Evolutionary conservation across 2,797 vertebrate species (phyloP).

Genomic region (Catharus ustulatus): DNA sequence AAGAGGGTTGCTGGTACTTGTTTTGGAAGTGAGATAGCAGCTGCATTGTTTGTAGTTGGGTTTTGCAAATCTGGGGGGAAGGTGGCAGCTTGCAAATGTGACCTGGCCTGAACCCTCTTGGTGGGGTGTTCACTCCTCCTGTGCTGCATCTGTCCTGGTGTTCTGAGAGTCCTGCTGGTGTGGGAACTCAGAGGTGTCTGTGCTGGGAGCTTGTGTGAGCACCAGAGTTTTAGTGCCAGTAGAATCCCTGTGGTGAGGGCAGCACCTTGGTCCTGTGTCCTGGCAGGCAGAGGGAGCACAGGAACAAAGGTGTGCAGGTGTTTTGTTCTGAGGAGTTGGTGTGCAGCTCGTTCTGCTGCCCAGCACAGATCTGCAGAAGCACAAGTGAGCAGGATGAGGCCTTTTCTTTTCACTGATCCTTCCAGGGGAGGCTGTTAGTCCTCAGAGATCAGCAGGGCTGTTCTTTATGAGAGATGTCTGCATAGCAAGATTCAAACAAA

Average conservation of each 20-base stretch:
- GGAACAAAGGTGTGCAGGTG: background rate
- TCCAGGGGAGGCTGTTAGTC: background rate
- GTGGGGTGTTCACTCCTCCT: background rate
- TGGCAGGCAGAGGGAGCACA: background rate
- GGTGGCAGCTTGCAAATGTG: background rate
- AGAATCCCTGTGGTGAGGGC: background rate
- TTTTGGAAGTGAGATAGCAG: background rate
- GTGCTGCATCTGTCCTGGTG: accelerated
- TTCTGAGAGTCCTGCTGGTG: background rate
- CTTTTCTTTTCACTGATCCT: background rate
- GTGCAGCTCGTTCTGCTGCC: background rate
- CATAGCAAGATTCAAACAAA: background rate
- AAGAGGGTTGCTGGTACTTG: background rate
- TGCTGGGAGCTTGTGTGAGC: background rate
- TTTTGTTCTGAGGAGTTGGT: background rate
- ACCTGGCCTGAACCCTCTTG: background rate
- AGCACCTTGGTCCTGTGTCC: background rate
- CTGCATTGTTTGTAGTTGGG: background rate
- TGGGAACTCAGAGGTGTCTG: background rate
- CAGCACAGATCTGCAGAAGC: background rate
- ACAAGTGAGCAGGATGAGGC: background rate
- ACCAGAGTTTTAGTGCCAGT: background rate
- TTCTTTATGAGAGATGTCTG: background rate
- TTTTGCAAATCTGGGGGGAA: background rate
- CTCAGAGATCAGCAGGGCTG: background rate